Percentiles rank a stretch among this genome's conserved stretches.
These are phyloP conservation scores for Steatocranus sp. DNA, from an alignment of 2,797 vertebrate species.

Conservation along the genomic window DNA sequence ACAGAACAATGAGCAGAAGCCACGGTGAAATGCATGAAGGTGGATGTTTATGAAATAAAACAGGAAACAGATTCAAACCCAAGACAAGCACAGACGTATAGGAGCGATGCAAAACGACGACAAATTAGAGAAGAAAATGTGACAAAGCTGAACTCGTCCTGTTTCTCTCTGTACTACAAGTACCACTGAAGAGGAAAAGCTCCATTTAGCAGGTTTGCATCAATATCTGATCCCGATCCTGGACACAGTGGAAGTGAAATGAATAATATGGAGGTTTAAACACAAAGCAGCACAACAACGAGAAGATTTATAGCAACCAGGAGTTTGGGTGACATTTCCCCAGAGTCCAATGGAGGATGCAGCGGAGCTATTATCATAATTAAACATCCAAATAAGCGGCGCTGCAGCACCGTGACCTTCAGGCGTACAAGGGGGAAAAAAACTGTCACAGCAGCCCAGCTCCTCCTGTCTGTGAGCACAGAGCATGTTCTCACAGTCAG, in stretches of 20 bases:
- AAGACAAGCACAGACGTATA: fast-evolving
- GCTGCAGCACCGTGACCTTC: background rate
- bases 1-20: background rate
- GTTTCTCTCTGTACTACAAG: background rate
- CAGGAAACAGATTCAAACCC: background rate
- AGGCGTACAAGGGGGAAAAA: background rate
- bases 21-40: background rate
- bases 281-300: background rate
- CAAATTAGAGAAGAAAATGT: background rate
- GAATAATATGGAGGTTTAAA: slow-evolving; percentile 3
- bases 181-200: background rate
- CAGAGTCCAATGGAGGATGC: background rate
- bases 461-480: background rate
- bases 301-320: slow-evolving; percentile 7
- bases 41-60: fast-evolving
- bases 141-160: fast-evolving
- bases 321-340: background rate
- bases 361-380: slow-evolving; percentile 19
- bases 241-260: background rate
- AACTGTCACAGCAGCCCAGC: background rate
- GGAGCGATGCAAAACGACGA: background rate
- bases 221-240: background rate
- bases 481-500: background rate
- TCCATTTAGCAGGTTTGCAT: background rate
- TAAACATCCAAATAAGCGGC: slow-evolving; percentile 4